Evolutionary conservation across 1,140 invertebrate genomes (phyloP).

Genomic region (Bombus superbus): DNA sequence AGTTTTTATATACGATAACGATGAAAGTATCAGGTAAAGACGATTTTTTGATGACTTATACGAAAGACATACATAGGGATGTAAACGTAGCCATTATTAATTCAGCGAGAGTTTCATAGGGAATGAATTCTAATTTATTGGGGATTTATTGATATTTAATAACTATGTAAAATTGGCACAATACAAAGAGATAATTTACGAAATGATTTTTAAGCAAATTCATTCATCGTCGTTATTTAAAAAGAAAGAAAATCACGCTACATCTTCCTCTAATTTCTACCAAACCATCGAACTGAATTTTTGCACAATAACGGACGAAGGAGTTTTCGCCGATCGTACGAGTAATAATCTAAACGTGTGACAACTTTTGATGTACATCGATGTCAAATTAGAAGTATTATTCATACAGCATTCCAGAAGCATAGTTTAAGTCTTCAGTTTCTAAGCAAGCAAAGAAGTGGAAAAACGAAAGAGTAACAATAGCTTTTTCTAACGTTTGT

Average conservation of each 20-base stretch:
- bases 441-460: conserved; percentile 38
- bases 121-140: background rate
- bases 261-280: conserved; percentile 53
- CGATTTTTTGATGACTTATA: conserved; percentile 11
- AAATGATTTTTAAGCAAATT: conserved; percentile 11
- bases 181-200: conserved; percentile 13
- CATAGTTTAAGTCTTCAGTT: conserved; percentile 56
- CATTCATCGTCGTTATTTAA: conserved; percentile 8
- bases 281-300: conserved; percentile 35
- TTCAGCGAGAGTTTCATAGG: conserved; percentile 11
- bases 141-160: conserved; percentile 1
- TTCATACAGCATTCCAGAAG: conserved; percentile 65
- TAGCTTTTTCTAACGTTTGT: conserved; percentile 50
- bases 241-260: conserved; percentile 18
- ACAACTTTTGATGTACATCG: conserved; percentile 46
- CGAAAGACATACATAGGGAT: background rate
- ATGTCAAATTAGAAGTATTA: conserved; percentile 64
- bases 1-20: conserved; percentile 15
- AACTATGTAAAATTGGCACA: conserved; percentile 8
- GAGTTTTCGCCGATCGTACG: conserved; percentile 24
- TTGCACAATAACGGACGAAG: conserved; percentile 34
- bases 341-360: conserved; percentile 31
- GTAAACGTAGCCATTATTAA: background rate
- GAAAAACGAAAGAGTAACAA: conserved; percentile 21
- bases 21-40: conserved; percentile 34